These are phyloP conservation scores for Palythoa grandis DNA, from an alignment of 92 coral and sea anemone genomes.

Conservation along the genomic window DNA sequence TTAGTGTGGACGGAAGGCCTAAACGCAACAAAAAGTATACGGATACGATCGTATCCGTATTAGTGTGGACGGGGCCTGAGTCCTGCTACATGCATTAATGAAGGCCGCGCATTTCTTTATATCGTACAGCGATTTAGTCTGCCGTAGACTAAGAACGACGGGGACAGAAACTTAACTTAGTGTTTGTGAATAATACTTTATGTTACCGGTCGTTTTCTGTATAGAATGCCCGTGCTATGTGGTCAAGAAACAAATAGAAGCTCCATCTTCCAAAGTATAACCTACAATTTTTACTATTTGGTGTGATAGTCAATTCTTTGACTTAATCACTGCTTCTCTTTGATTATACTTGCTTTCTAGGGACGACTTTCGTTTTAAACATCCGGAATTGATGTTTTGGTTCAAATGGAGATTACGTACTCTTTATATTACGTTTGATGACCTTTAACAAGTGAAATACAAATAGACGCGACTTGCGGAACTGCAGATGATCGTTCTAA, in stretches of 20 bases:
- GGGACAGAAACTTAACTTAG: neutral
- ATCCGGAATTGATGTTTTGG: too few relatives aligned
- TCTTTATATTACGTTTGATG: too few relatives aligned
- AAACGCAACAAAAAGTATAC: too few relatives aligned
- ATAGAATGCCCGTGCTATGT: neutral
- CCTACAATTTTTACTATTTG: too few relatives aligned
- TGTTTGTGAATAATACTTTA: neutral
- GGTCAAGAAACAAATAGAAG: neutral
- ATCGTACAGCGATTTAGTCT: neutral
- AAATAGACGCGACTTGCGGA: too few relatives aligned
- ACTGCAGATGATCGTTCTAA: too few relatives aligned
- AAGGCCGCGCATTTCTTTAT: neutral
- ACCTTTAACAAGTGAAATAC: too few relatives aligned
- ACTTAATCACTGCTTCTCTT: neutral
- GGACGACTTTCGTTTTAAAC: neutral
- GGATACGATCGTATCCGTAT: too few relatives aligned
- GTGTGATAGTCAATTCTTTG: neutral
- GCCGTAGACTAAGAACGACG: neutral
- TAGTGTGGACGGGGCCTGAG: too few relatives aligned
- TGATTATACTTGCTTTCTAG: neutral
- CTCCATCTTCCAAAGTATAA: too few relatives aligned
- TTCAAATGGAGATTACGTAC: too few relatives aligned
- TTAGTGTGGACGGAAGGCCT: too few relatives aligned
- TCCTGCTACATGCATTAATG: neutral
- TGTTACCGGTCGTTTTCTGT: neutral